Percentiles rank a stretch among this genome's conserved stretches.
Evolutionary conservation across 2,888 invertebrate genomes (phyloP).

Genomic region (Tinea pellionella): DNA sequence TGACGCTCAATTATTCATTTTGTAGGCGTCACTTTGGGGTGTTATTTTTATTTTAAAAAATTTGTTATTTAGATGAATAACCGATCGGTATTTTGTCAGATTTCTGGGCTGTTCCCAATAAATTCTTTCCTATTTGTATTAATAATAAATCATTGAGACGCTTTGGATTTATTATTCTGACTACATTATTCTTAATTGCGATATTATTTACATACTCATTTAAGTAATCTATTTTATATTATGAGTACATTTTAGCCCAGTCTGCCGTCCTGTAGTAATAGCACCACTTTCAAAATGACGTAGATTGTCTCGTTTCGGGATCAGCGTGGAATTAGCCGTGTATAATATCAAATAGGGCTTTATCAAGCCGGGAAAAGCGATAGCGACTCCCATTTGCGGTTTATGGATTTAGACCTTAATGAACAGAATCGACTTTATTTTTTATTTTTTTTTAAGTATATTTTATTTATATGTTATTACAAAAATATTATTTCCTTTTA

Average conservation of each 20-base stretch:
- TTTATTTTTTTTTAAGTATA: not conserved
- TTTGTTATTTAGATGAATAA: not conserved
- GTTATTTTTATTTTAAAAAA: not conserved
- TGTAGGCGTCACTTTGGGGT: not conserved
- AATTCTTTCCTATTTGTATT: not conserved
- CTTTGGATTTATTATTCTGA: not conserved
- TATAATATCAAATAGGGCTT: no score
- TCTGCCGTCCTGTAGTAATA: no score
- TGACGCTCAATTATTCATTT: conserved; percentile 12
- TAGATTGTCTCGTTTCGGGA: no score
- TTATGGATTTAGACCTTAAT: no score
- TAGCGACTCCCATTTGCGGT: no score
- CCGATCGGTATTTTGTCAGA: not conserved
- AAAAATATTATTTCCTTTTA: not conserved
- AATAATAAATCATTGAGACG: not conserved
- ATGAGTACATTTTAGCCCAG: no score
- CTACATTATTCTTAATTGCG: not conserved
- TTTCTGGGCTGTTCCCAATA: not conserved
- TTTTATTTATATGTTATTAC: not conserved
- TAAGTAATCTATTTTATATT: no score
- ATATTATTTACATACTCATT: no score
- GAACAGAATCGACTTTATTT: no score
- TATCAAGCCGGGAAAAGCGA: no score
- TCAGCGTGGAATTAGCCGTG: no score
- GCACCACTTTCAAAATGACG: no score